Percentiles rank a stretch among this genome's conserved stretches.
phyloP scores from a whole-genome alignment of 1,140 invertebrate genomes.

The Globodera rostochiensis region DNA sequence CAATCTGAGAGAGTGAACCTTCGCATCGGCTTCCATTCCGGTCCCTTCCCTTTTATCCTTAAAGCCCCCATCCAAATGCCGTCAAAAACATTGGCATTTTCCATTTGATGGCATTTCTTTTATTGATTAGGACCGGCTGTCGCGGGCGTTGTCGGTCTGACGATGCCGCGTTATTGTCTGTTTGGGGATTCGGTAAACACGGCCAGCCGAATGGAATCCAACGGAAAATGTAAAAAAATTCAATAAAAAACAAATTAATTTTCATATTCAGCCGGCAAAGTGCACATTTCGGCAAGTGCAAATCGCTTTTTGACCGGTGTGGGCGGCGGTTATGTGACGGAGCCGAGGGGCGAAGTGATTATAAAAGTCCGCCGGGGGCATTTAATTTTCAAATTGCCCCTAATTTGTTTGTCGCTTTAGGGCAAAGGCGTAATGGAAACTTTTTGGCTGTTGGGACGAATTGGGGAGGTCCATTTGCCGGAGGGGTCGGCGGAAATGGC shows the following conservation, averaged over 20 bases:
- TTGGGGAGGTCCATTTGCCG: constrained; percentile 9
- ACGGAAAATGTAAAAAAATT: constrained; percentile 66
- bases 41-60: no score
- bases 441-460: constrained; percentile 40
- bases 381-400: not conserved
- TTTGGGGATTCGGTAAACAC: constrained; percentile 75
- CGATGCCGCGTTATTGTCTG: constrained; percentile 80
- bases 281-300: constrained; percentile 26
- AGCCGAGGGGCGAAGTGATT: constrained; percentile 38
- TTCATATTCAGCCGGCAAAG: constrained; percentile 14
- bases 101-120: no score
- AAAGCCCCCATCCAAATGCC: no score
- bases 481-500: not conserved
- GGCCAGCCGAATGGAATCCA: constrained; percentile 70
- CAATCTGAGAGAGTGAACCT: no score
- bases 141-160: constrained; percentile 57
- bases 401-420: not conserved
- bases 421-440: constrained; percentile 49
- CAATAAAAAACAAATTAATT: not conserved
- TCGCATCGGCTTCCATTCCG: no score
- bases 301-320: constrained; percentile 33
- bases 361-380: constrained; percentile 21
- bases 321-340: constrained; percentile 39
- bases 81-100: no score
- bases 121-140: constrained; percentile 20